A percentile compares a stretch with the other conserved stretches of the same genome.
Conservation (phyloP, 2,888 invertebrate species). For the Noctua fimbriata region DNA sequence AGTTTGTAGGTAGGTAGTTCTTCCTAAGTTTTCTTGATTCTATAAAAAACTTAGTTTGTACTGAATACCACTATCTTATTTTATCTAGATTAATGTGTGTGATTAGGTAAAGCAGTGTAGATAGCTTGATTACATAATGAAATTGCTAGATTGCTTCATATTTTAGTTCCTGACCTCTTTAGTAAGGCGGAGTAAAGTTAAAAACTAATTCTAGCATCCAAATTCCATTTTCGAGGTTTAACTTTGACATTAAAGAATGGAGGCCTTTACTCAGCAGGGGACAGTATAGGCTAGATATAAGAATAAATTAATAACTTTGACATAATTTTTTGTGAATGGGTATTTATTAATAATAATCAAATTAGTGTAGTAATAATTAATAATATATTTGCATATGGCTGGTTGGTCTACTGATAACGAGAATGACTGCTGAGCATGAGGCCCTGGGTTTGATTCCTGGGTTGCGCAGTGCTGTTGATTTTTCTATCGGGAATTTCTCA, state of each 20-base stretch:
- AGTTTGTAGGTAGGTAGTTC: background rate
- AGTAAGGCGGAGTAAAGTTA: background rate
- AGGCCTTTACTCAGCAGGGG: background rate
- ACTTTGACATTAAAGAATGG: background rate
- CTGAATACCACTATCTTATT: constrained; percentile 4
- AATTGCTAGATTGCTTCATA: background rate
- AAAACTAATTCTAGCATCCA: background rate
- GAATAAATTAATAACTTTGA: background rate
- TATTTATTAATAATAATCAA: no score
- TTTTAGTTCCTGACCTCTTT: background rate
- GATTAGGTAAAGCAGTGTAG: constrained; percentile 13
- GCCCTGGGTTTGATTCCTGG: no score
- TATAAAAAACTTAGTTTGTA: background rate
- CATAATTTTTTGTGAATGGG: background rate
- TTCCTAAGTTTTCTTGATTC: background rate
- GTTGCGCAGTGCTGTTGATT: no score
- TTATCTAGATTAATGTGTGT: constrained; percentile 42
- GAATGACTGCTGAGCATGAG: no score
- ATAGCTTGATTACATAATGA: constrained; percentile 28
- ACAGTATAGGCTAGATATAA: background rate
- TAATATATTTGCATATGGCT: no score
- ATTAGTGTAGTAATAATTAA: no score
- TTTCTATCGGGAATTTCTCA: no score
- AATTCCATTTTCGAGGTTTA: background rate
- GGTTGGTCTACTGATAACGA: no score